These are phyloP conservation scores for Sander lucioperca DNA, from an alignment of 2,113 vertebrate species.

Conservation along the genomic window DNA sequence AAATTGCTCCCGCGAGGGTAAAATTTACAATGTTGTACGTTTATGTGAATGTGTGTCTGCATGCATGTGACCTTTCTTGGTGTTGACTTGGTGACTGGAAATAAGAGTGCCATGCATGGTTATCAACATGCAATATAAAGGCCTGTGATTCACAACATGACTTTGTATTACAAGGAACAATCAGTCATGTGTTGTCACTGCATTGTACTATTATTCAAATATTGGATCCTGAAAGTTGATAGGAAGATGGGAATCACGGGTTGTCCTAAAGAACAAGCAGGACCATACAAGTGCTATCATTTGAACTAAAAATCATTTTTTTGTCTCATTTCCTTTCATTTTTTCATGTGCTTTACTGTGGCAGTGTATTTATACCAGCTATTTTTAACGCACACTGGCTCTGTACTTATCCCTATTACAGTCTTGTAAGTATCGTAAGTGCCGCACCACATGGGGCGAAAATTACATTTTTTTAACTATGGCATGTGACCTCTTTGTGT, in stretches of 20 bases:
- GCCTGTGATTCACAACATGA: not conserved
- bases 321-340: too few species aligned
- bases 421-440: slow-evolving; percentile 46
- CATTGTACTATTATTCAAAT: not conserved
- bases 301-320: too few species aligned
- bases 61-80: not conserved
- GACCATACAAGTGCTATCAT: not conserved
- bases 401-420: not conserved
- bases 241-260: not conserved
- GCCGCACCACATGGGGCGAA: slow-evolving; percentile 25
- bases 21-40: slow-evolving; percentile 8
- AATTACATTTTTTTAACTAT: slow-evolving; percentile 44
- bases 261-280: not conserved
- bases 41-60: not conserved
- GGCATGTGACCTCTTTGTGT: slow-evolving; percentile 26
- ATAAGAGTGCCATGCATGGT: not conserved
- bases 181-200: not conserved
- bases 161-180: not conserved
- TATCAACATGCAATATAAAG: too few species aligned
- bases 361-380: slow-evolving; percentile 11
- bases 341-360: not conserved
- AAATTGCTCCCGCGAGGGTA: slow-evolving; percentile 20
- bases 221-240: not conserved
- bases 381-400: not conserved
- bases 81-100: not conserved